These are phyloP conservation scores for Brotogeris chrysoptera DNA, from an alignment of 2,797 vertebrate species.

Conservation along the genomic window DNA sequence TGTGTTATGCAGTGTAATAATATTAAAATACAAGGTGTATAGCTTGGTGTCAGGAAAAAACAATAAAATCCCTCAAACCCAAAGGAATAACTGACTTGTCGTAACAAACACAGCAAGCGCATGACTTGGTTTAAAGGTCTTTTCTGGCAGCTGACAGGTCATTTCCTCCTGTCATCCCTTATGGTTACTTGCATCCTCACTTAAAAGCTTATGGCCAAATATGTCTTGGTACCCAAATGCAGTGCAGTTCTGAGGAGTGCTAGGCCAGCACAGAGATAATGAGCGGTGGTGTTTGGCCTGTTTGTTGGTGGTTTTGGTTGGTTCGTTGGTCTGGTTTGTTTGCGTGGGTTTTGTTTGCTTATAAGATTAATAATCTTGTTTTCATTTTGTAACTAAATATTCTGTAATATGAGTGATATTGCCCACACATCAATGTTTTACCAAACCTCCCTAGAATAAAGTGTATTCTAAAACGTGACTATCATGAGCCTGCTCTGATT, in stretches of 20 bases:
- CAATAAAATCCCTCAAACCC: not conserved
- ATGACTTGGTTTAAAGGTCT: not conserved
- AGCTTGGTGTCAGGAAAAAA: not conserved
- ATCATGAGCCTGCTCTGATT: not conserved
- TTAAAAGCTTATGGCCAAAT: not conserved
- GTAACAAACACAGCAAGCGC: not conserved
- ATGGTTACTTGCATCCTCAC: not conserved
- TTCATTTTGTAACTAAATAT: not conserved
- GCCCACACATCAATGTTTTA: not conserved
- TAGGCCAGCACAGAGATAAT: not conserved
- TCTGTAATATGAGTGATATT: not conserved
- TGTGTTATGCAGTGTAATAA: not conserved
- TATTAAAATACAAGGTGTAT: not conserved
- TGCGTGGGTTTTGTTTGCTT: not conserved
- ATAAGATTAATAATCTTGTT: not conserved
- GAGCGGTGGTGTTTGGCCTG: not conserved
- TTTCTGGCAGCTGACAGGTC: not conserved
- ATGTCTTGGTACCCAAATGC: not conserved
- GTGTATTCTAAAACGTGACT: not conserved
- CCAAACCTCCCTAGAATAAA: not conserved
- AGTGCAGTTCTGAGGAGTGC: not conserved
- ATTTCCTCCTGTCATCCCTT: not conserved
- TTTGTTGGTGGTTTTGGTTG: not conserved
- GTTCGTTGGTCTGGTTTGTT: not conserved
- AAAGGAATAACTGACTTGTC: not conserved